Evolutionary conservation across 2,113 vertebrate genomes (phyloP).

Genomic region (Syngnathoides biaculeatus): DNA sequence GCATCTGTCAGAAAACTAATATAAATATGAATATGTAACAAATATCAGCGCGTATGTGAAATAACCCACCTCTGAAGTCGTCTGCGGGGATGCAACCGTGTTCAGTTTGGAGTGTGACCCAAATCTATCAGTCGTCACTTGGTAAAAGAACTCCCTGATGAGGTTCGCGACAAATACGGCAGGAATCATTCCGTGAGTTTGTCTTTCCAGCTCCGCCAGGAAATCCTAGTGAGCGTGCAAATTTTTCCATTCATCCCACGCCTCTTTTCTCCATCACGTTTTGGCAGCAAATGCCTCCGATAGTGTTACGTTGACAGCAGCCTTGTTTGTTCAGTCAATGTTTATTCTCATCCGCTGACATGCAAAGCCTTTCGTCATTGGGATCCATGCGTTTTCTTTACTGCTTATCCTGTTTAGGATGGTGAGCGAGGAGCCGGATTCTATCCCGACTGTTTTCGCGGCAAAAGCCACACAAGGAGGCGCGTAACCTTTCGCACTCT

Average conservation of each 20-base stretch:
- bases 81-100: slow-evolving; percentile 48
- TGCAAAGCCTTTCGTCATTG: no score
- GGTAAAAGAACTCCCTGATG: slow-evolving; percentile 24
- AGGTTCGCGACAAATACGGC: slow-evolving; percentile 24
- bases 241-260: slow-evolving; percentile 25
- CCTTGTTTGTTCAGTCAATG: background rate
- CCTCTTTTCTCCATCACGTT: background rate
- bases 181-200: slow-evolving; percentile 18
- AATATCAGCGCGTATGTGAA: background rate
- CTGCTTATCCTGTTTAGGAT: no score
- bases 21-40: background rate
- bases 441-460: no score
- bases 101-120: slow-evolving; percentile 46
- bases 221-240: slow-evolving; percentile 36
- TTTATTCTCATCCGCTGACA: no score
- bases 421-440: no score
- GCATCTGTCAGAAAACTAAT: background rate
- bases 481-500: no score
- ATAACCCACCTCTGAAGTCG: slow-evolving; percentile 8
- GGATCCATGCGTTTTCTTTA: no score
- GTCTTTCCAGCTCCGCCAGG: slow-evolving; percentile 41
- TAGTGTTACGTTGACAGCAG: background rate
- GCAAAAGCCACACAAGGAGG: no score
- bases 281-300: background rate
- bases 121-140: slow-evolving; percentile 39